These are phyloP conservation scores for Meiosimyza platycephala DNA, from an alignment of 2,888 invertebrate genomes.

Conservation along the genomic window DNA sequence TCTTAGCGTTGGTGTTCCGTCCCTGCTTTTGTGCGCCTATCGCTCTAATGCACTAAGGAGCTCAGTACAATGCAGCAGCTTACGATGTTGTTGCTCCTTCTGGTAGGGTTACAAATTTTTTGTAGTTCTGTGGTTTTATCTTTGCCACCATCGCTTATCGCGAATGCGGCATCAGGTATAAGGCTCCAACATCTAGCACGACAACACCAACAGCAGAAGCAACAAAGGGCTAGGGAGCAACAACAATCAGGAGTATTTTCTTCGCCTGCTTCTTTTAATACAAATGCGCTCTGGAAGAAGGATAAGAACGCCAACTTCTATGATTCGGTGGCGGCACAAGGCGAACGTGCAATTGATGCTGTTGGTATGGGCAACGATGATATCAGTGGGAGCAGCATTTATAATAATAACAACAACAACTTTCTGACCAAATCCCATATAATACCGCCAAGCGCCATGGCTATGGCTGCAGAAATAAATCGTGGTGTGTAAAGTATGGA, in stretches of 20 bases:
- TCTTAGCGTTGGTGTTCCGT: neutral
- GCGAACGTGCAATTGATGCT: constrained; percentile 1
- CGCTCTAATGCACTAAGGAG: constrained; percentile 3
- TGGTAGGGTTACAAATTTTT: constrained; percentile 61
- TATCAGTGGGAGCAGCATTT: constrained; percentile 8
- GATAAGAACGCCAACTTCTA: neutral
- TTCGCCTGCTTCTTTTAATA: neutral
- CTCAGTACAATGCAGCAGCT: constrained; percentile 50
- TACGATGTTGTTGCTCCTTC: constrained; percentile 58
- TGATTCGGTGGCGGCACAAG: neutral
- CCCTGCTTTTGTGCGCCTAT: too few species aligned
- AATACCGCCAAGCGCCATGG: constrained; percentile 35
- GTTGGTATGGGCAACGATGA: constrained; percentile 3
- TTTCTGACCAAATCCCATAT: constrained; percentile 40
- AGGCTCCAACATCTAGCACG: constrained; percentile 46
- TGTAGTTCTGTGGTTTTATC: constrained; percentile 60
- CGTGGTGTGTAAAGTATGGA: constrained; percentile 32
- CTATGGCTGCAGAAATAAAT: constrained; percentile 4
- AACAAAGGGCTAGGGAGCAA: constrained; percentile 4
- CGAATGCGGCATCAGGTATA: constrained; percentile 56
- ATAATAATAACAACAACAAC: constrained; percentile 46
- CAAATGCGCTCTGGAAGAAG: constrained; percentile 18
- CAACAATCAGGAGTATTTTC: constrained; percentile 35
- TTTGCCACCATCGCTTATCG: constrained; percentile 65
- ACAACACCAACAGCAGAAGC: constrained; percentile 32